Percentiles rank a stretch among this genome's conserved stretches.
Conservation (phyloP, 2,888 invertebrate genomes). For the Hymenopus coronatus region DNA sequence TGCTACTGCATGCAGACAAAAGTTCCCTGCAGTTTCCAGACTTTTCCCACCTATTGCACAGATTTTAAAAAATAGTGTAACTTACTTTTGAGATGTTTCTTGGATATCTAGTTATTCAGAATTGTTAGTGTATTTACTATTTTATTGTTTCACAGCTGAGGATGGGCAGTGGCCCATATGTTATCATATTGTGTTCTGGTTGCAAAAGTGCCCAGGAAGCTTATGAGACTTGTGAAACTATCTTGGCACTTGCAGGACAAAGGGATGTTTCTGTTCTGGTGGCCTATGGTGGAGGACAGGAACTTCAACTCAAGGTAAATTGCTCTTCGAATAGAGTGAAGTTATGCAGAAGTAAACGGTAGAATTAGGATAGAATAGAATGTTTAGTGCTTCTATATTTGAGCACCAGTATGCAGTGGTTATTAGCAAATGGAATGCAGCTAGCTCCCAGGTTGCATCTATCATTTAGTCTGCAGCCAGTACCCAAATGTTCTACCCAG, state of each 20-base stretch:
- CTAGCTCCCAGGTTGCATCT: no score
- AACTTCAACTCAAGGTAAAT: slow-evolving; percentile 41
- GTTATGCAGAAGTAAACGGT: background rate
- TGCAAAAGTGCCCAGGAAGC: slow-evolving; percentile 49
- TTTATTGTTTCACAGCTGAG: slow-evolving; percentile 25
- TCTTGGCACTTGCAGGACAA: slow-evolving; percentile 5
- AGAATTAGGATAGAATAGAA: background rate
- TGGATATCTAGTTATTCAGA: background rate
- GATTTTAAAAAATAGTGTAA: no score
- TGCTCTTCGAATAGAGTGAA: background rate
- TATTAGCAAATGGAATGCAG: no score
- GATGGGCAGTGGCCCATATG: slow-evolving; percentile 56
- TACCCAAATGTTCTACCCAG: no score
- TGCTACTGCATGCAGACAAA: no score
- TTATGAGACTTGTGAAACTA: slow-evolving; percentile 34
- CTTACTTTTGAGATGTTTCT: no score
- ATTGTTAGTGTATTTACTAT: background rate
- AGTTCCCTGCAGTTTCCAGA: no score
- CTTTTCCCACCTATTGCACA: no score
- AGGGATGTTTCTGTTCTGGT: slow-evolving; percentile 35
- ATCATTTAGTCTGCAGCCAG: no score
- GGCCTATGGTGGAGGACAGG: slow-evolving; percentile 42
- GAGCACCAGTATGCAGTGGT: no score
- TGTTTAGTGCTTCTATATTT: no score
- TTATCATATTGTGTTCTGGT: slow-evolving; percentile 65